Percentiles rank a stretch among this genome's conserved stretches.
Conservation (phyloP, 2,888 invertebrate genomes). For the Marasmarcha lunaedactyla region DNA sequence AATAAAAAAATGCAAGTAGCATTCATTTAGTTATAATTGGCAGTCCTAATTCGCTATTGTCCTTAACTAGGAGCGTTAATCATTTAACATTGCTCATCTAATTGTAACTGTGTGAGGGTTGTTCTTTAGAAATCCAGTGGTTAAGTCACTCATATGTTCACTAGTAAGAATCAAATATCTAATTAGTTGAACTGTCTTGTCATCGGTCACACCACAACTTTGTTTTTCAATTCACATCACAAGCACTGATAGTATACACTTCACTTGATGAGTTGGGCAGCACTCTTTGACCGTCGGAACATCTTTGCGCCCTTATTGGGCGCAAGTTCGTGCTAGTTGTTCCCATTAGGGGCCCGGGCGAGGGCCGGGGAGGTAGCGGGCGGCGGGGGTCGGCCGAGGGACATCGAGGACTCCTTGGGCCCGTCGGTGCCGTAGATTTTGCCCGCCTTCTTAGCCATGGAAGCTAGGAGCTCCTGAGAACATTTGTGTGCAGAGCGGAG, state of each 20-base stretch:
- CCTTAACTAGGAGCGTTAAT: slow-evolving; percentile 58
- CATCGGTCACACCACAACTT: too few relatives aligned
- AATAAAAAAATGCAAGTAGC: slow-evolving; percentile 41
- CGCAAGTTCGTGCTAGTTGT: slow-evolving; percentile 67
- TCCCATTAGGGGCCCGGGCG: slow-evolving; percentile 46
- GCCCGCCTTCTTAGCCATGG: slow-evolving; percentile 98
- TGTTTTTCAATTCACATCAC: too few relatives aligned
- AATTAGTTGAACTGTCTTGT: too few relatives aligned
- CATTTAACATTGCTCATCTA: too few relatives aligned
- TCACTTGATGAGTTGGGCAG: slow-evolving; percentile 67
- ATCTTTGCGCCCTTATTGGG: slow-evolving; percentile 64
- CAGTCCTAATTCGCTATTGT: slow-evolving; percentile 49
- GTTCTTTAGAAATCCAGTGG: too few relatives aligned
- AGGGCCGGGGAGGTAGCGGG: slow-evolving; percentile 33
- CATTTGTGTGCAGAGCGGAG: slow-evolving; percentile 95
- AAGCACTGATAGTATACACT: slow-evolving; percentile 1
- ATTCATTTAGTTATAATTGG: slow-evolving; percentile 51
- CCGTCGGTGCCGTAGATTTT: slow-evolving; percentile 95
- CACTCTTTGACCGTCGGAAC: slow-evolving; percentile 70
- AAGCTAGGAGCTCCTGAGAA: slow-evolving; percentile 94
- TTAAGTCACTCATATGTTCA: too few relatives aligned
- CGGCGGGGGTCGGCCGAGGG: slow-evolving; percentile 19
- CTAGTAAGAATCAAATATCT: too few relatives aligned
- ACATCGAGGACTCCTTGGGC: slow-evolving; percentile 40
- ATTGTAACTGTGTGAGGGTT: too few relatives aligned